These are phyloP conservation scores for Drosophila pachea DNA, from an alignment of 1,140 invertebrate species.

Conservation along the genomic window DNA sequence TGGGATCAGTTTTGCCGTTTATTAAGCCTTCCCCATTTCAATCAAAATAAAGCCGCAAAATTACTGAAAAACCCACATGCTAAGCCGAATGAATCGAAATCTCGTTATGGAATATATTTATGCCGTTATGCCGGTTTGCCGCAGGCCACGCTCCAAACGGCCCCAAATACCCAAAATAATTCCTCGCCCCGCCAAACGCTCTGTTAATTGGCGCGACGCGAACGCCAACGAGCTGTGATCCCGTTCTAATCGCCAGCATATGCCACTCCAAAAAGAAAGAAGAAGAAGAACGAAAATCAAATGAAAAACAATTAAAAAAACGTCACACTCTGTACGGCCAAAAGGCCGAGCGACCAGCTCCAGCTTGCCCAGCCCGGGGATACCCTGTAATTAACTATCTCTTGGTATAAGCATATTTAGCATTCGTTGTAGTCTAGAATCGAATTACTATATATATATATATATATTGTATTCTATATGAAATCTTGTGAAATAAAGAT, in stretches of 20 bases:
- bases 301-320: slow-evolving; percentile 44
- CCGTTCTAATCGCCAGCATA: slow-evolving; percentile 37
- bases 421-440: too few species aligned
- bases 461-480: too few species aligned
- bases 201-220: slow-evolving; percentile 30
- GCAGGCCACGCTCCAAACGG: not conserved
- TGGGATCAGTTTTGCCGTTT: too few species aligned
- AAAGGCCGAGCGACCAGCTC: too few species aligned
- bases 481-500: too few species aligned
- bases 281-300: slow-evolving; percentile 3
- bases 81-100: too few species aligned
- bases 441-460: too few species aligned
- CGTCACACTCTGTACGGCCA: slow-evolving; percentile 22
- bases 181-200: slow-evolving; percentile 15
- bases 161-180: slow-evolving; percentile 16
- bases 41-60: not conserved
- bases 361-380: not conserved
- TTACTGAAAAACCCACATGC: not conserved
- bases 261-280: slow-evolving; percentile 10
- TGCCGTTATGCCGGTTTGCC: not conserved
- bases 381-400: too few species aligned
- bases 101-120: slow-evolving; percentile 24
- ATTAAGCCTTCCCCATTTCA: not conserved
- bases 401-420: too few species aligned
- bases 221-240: slow-evolving; percentile 9